Evolutionary conservation across 2,888 invertebrate genomes (phyloP).

Genomic region (Hymenopus coronatus): DNA sequence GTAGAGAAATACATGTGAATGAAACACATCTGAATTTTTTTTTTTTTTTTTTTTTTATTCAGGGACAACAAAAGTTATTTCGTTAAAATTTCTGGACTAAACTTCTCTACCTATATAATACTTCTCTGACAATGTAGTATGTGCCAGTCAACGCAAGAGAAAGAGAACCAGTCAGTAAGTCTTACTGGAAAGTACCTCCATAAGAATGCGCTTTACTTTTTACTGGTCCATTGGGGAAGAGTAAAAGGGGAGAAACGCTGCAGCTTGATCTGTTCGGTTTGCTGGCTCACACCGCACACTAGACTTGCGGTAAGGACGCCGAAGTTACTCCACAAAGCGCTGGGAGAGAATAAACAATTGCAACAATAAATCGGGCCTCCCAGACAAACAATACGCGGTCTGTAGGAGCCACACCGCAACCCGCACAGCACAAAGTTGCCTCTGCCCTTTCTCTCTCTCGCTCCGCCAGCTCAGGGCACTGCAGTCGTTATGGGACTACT

Average conservation of each 20-base stretch:
- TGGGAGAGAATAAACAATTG: constrained; percentile 14
- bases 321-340: neutral
- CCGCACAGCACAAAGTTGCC: neutral
- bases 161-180: neutral
- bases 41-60: no score
- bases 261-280: neutral
- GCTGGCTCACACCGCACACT: neutral
- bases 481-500: neutral
- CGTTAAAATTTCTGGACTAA: no score
- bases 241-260: neutral
- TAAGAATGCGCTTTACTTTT: neutral
- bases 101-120: no score
- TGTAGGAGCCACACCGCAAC: neutral
- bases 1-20: no score
- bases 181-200: neutral
- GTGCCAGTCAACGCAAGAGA: neutral
- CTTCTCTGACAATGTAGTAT: no score
- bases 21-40: no score
- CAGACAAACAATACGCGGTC: constrained; percentile 19
- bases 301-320: neutral
- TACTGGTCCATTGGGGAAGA: neutral
- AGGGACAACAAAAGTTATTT: no score
- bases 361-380: constrained; percentile 14
- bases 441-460: neutral
- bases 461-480: neutral